Evolutionary conservation across 2,113 vertebrate species (phyloP), one percentile per base, ranked within the genome.

Genomic region (Noctilio leporinus): DNA sequence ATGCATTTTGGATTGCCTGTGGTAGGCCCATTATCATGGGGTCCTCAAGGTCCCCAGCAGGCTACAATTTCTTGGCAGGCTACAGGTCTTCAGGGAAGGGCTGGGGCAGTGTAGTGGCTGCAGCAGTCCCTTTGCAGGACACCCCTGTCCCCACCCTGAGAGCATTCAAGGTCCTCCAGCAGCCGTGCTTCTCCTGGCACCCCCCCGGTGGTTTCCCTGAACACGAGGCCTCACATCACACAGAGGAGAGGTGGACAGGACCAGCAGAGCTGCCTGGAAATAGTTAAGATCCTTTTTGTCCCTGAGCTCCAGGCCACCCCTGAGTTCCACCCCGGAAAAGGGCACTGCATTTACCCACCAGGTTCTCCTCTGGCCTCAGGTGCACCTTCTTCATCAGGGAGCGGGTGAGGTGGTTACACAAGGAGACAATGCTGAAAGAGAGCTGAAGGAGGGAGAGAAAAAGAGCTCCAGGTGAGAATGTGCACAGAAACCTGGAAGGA

Each of bases 381-480:
- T 97, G 97, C 40, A 97, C 97, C 80, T 98, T 99, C 96, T 98
- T 99, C 99, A 99, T 98, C 98, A 99, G 91, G 0, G 98, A 98
- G n/a, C 99, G 99, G 1, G 99, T 99, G 17, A 99, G 97, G 94
- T 99, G 99, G 97, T 99, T 99, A 96, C 99, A 99, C 84, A 99
- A 90, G 2, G 99, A 98, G 53, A 99, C 99, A 1, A 99, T 98
- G 93, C 99, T 98, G 97, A 99, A 99, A 1, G 99, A 99, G 22
- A 99, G 97, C 99, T 99, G 92, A 0, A 14, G 95, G 67, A 95
- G 87, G 87, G 40, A 67, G 28, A 96, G 88, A 73, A 82, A 94
- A 87, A 55, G 62, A 43, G 64, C 12, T 0, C 93, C 80, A 93
- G 67, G 86, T 93, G 62, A 97, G 57, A 45, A 2, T 0, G 35